Conservation (phyloP, 1,140 invertebrate species). For the Drosophila aff. region DNA sequence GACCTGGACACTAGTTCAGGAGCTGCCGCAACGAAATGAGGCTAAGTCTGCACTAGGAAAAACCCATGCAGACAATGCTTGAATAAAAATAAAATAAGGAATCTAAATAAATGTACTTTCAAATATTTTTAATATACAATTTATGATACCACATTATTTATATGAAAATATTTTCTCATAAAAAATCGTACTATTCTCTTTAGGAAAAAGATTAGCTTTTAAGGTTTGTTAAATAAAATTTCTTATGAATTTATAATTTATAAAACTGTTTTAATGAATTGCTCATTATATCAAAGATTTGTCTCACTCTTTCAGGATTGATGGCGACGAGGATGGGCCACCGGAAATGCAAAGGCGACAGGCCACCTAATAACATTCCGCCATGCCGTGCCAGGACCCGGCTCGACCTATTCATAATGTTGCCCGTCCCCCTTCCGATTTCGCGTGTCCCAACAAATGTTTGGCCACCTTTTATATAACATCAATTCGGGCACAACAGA, state of each 20-base stretch:
- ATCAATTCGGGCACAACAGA: conserved; percentile 63
- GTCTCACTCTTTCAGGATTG: not conserved
- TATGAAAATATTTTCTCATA: too few relatives aligned
- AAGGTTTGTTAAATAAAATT: not conserved
- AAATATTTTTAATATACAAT: too few relatives aligned
- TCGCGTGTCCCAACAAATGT: conserved; percentile 63
- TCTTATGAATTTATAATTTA: not conserved
- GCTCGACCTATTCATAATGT: conserved; percentile 9
- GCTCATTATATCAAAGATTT: not conserved
- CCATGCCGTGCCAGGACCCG: conserved; percentile 14
- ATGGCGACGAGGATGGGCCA: conserved; percentile 13
- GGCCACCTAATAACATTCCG: conserved; percentile 75
- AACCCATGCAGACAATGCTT: not conserved
- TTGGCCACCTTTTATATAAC: conserved; percentile 74
- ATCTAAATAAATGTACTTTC: not conserved
- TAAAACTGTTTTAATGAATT: not conserved
- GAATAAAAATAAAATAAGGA: not conserved
- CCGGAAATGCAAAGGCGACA: conserved; percentile 73
- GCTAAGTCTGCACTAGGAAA: conserved; percentile 33
- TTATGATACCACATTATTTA: too few relatives aligned
- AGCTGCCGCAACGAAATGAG: conserved; percentile 27
- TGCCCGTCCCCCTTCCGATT: conserved; percentile 17
- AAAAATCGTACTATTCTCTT: not conserved
- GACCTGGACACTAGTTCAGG: conserved; percentile 31
- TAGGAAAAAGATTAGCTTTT: too few relatives aligned